A percentile compares a stretch with the other conserved stretches of the same genome.
phyloP scores from a whole-genome alignment of 2,113 vertebrate genomes.

The Dicaeum eximium region DNA sequence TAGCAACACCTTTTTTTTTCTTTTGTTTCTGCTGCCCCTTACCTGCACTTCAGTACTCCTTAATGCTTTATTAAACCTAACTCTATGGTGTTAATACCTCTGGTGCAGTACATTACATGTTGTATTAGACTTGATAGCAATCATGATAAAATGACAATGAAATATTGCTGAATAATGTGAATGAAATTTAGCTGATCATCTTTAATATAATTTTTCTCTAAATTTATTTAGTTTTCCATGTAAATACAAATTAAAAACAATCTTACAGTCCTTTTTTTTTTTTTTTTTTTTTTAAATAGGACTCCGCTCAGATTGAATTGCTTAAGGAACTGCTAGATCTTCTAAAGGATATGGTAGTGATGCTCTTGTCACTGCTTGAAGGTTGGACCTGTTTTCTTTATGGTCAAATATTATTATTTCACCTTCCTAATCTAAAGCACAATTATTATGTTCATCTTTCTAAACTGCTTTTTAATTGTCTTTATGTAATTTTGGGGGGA shows the following conservation, averaged over 20 bases:
- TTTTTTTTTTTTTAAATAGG: constrained; percentile 77
- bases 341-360: constrained; percentile 98
- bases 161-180: background rate
- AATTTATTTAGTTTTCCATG: background rate
- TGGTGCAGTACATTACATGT: background rate
- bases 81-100: background rate
- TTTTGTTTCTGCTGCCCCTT: background rate
- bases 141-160: background rate
- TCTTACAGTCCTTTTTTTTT: background rate
- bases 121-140: background rate
- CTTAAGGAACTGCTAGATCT: constrained; percentile 96
- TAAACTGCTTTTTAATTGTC: background rate
- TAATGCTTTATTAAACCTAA: background rate
- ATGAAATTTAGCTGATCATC: background rate
- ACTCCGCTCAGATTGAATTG: constrained; percentile 96
- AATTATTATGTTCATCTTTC: background rate
- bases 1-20: background rate
- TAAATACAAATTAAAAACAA: background rate
- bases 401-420: background rate
- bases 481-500: background rate
- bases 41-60: background rate
- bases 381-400: constrained; percentile 70
- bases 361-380: constrained; percentile 97
- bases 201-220: background rate
- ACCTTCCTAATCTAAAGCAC: background rate